phyloP scores from a whole-genome alignment of 2,888 invertebrate genomes.

The Agonopterix subpropinquella region DNA sequence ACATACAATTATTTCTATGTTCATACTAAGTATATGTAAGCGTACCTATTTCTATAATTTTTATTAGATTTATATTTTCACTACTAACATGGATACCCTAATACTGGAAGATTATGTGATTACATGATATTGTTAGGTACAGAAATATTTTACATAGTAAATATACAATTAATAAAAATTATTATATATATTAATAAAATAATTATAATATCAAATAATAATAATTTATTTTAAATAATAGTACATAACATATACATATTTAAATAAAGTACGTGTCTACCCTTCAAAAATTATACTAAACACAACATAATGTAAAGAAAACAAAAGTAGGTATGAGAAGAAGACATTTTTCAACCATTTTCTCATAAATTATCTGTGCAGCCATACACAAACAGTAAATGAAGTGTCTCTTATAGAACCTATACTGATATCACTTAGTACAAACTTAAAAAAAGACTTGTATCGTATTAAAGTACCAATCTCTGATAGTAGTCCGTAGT shows the following conservation, averaged over 20 bases:
- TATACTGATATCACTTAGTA: no score
- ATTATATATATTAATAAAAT: slow-evolving; percentile 6
- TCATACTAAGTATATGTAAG: no score
- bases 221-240: slow-evolving; percentile 11
- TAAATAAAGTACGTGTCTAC: no score
- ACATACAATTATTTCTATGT: no score
- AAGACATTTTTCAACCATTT: slow-evolving; percentile 24
- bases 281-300: no score
- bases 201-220: slow-evolving; percentile 3
- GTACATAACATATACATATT: no score
- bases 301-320: no score
- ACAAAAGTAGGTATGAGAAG: slow-evolving; percentile 7
- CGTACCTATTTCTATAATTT: no score
- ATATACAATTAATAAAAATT: neutral
- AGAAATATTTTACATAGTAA: neutral
- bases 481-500: no score
- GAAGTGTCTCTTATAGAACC: no score
- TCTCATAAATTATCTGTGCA: slow-evolving; percentile 29
- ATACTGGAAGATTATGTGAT: slow-evolving; percentile 61
- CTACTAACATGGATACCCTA: neutral
- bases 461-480: no score
- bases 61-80: neutral
- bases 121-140: slow-evolving; percentile 24
- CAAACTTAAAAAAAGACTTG: no score
- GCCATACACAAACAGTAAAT: slow-evolving; percentile 40